Evolutionary conservation across 2,888 invertebrate species (phyloP), one percentile per base, ranked within the genome.

Genomic region (Lepidocyrtoides sp.): DNA sequence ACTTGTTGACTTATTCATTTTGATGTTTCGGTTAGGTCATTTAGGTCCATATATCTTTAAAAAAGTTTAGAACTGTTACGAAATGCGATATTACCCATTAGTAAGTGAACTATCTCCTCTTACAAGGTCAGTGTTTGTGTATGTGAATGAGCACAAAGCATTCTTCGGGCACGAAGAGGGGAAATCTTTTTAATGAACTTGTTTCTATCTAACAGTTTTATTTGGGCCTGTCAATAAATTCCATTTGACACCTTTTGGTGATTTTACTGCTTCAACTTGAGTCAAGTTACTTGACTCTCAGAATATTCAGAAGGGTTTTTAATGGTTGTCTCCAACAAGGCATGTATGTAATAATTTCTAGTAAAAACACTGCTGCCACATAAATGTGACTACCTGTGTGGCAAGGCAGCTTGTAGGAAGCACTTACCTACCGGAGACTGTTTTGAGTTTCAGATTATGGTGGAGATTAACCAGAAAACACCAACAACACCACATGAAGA

Each of bases 271-370:
- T 10, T n/a, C n/a, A n/a, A n/a, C n/a, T n/a, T n/a, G n/a, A n/a
- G 36, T 17, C 2, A 36, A 36, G 7, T 8, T 36, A 7, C 20
- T 77, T 88, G 69, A 17, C 20, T 69, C 60, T 82, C 57, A 29
- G 20, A 72, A 81, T 32, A 26, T 63, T 51, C 36, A 23, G 77
- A 81, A 90, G 81, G 90, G 90, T 85, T 29, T 83, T 85, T 90
- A 90, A 90, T 90, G 90, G 79, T 69, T 77, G 85, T 90, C 85
- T 69, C 84, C 85, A 54, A 32, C 79, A 44, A 85, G 23, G 84
- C 51, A 29, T 54, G 41, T 60, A 29, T 54, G 41, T 60, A 72
- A 89, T 83, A 83, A 83, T 8, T 69, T 17, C 0, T 20, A 79
- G 29, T 72, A 72, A 72, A 72, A 72, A 2, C 7, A 41, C 17